phyloP scores from a whole-genome alignment of 2,113 vertebrate species.

The Vulpes vulpes region DNA sequence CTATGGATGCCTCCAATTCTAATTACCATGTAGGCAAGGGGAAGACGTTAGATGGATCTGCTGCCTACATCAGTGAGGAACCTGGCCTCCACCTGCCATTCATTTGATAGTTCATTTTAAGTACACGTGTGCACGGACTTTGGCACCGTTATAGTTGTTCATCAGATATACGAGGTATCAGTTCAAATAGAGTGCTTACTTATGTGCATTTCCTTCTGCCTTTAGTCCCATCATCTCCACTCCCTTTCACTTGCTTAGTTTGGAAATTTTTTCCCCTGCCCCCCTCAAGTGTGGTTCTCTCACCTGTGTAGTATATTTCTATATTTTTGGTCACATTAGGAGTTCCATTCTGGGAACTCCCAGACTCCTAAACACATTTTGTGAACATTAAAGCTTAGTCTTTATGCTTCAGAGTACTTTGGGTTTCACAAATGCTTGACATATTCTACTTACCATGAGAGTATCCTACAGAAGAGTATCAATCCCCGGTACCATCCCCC shows the following conservation, averaged over 20 bases:
- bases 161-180: too few relatives aligned
- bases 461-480: background rate
- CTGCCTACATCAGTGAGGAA: background rate
- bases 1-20: background rate
- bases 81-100: background rate
- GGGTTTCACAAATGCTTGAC: background rate
- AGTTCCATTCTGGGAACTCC: background rate
- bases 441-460: background rate
- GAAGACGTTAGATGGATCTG: too few relatives aligned
- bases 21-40: background rate
- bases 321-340: background rate
- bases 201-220: background rate
- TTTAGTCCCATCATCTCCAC: background rate
- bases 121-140: background rate
- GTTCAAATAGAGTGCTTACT: background rate
- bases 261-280: background rate
- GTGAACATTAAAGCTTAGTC: background rate
- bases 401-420: background rate
- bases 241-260: background rate
- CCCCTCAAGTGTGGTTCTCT: background rate
- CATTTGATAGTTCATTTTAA: background rate
- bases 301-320: background rate
- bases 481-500: background rate
- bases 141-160: background rate
- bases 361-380: background rate